Conservation (phyloP, 2,113 vertebrate species). For the Junco hyemalis region DNA sequence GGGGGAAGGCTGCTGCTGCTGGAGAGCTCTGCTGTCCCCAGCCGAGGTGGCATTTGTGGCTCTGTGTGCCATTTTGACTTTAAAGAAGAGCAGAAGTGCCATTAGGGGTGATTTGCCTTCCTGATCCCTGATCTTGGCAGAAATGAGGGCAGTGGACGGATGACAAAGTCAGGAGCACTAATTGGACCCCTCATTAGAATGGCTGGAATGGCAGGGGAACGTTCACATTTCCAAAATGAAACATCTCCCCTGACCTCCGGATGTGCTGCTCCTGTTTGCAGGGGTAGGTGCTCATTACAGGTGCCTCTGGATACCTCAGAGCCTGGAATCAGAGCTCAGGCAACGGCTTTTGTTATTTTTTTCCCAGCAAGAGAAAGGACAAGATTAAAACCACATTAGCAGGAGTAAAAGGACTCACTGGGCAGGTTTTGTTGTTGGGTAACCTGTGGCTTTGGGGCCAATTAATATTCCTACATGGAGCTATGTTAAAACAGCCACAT, state of each 20-base stretch:
- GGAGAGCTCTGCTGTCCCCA: background rate
- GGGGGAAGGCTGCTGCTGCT: background rate
- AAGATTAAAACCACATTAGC: constrained; percentile 7
- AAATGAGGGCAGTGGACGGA: background rate
- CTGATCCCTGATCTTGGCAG: background rate
- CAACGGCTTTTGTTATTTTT: background rate
- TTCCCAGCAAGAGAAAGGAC: background rate
- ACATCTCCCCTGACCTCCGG: background rate
- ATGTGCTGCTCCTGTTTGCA: background rate
- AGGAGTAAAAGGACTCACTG: background rate
- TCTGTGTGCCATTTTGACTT: background rate
- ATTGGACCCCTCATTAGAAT: constrained; percentile 40
- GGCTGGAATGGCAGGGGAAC: background rate
- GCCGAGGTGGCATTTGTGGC: background rate
- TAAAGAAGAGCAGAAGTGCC: background rate
- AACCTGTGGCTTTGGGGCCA: background rate
- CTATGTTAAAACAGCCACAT: background rate
- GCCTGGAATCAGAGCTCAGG: background rate
- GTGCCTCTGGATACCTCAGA: background rate
- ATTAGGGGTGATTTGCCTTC: constrained; percentile 43
- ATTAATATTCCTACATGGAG: background rate
- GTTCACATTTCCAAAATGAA: background rate
- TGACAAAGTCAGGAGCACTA: background rate
- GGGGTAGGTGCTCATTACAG: background rate
- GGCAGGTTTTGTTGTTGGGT: background rate